Evolutionary conservation across 2,113 vertebrate species (phyloP).

Genomic region (Entosphenus tridentatus): DNA sequence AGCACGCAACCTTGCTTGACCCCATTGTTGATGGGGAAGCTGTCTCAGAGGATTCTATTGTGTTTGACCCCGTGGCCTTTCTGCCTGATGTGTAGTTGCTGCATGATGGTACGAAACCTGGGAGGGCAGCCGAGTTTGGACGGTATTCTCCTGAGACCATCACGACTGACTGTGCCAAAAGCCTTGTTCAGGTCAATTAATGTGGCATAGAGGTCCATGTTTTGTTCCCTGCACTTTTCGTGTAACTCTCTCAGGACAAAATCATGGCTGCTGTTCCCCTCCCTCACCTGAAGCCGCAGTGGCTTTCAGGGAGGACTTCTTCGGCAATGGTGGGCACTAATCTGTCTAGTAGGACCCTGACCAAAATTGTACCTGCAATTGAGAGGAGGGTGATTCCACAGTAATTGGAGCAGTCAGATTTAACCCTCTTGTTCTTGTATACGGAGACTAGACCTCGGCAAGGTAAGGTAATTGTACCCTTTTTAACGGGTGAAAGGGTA

Average conservation of each 20-base stretch:
- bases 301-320: neutral
- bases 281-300: neutral
- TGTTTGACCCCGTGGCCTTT: neutral
- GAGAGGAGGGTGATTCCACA: neutral
- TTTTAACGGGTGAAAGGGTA: too few species aligned
- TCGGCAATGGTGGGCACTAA: too few species aligned
- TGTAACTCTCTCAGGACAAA: neutral
- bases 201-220: neutral
- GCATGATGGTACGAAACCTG: neutral
- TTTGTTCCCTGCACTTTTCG: neutral
- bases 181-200: slow-evolving; percentile 1
- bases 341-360: neutral
- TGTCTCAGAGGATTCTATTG: neutral
- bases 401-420: slow-evolving; percentile 1
- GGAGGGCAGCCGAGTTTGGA: neutral
- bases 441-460: too few species aligned
- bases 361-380: neutral
- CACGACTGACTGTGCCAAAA: neutral
- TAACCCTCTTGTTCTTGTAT: neutral
- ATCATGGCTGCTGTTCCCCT: neutral
- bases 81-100: neutral
- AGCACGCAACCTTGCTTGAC: neutral
- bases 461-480: too few species aligned
- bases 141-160: neutral
- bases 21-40: neutral